Conservation (phyloP, 2,113 vertebrate species). For the Microtus richardsoni region DNA sequence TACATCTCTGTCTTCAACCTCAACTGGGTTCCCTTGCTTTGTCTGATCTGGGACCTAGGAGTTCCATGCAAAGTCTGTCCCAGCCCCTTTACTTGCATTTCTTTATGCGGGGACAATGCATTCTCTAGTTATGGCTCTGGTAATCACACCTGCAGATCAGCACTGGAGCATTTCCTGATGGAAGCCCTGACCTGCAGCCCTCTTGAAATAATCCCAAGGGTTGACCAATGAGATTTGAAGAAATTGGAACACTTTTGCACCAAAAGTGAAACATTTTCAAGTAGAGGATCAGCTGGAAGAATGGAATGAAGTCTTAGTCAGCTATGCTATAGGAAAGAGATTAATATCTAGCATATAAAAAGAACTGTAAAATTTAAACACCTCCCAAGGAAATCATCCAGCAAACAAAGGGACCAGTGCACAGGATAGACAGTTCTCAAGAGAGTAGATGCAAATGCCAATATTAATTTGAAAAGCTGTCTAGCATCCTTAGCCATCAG, state of each 20-base stretch:
- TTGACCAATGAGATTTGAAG: neutral
- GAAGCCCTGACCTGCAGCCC: neutral
- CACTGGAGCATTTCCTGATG: neutral
- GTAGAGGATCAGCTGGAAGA: neutral
- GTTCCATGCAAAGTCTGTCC: neutral
- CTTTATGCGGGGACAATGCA: neutral
- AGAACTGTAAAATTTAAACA: neutral
- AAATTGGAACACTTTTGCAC: neutral
- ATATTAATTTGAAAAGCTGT: neutral
- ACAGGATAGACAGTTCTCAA: neutral
- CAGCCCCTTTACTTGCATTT: neutral
- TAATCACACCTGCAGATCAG: neutral
- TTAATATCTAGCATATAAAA: neutral
- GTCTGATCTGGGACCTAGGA: neutral
- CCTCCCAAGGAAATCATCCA: neutral
- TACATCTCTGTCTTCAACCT: neutral
- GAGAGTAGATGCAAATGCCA: neutral
- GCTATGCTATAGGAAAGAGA: too few relatives aligned
- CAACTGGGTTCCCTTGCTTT: neutral
- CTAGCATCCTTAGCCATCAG: neutral
- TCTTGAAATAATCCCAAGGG: neutral
- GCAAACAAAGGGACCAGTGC: neutral
- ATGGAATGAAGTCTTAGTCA: neutral
- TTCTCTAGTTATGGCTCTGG: neutral
- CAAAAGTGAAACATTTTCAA: neutral